A percentile compares a stretch with the other conserved stretches of the same genome.
Evolutionary conservation across 2,113 vertebrate species (phyloP).

Genomic region (Leptodactylus fuscus): DNA sequence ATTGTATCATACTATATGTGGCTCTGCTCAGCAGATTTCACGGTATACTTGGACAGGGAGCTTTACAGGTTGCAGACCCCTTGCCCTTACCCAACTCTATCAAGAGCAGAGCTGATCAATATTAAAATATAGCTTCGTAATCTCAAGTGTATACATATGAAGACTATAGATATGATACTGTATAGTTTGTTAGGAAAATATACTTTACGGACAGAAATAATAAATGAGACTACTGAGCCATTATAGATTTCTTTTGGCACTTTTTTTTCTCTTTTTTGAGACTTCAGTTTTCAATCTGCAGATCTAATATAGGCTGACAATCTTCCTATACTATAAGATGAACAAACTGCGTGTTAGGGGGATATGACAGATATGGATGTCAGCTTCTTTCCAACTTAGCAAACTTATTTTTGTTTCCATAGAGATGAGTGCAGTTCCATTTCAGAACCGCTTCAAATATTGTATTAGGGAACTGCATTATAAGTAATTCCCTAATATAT

Average conservation of each 20-base stretch:
- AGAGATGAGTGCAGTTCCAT: background rate
- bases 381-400: background rate
- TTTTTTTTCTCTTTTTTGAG: background rate
- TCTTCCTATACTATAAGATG: background rate
- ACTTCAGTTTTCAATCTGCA: background rate
- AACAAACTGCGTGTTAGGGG: background rate
- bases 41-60: too few relatives aligned
- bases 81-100: background rate
- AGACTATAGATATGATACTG: too few relatives aligned
- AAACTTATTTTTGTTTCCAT: background rate
- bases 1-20: too few relatives aligned
- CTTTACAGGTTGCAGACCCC: background rate
- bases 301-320: slow-evolving; percentile 1
- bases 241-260: background rate
- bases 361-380: background rate
- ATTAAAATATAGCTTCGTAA: background rate
- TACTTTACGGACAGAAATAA: background rate
- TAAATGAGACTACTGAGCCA: background rate
- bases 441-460: background rate
- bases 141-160: background rate
- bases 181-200: background rate
- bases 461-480: background rate
- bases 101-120: background rate
- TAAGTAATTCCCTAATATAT: background rate
- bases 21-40: too few relatives aligned